These are phyloP conservation scores for Cliona cf. orientalis DNA, from an alignment of 37 sponge, comb jelly and placozoan genomes.

Conservation along the genomic window DNA sequence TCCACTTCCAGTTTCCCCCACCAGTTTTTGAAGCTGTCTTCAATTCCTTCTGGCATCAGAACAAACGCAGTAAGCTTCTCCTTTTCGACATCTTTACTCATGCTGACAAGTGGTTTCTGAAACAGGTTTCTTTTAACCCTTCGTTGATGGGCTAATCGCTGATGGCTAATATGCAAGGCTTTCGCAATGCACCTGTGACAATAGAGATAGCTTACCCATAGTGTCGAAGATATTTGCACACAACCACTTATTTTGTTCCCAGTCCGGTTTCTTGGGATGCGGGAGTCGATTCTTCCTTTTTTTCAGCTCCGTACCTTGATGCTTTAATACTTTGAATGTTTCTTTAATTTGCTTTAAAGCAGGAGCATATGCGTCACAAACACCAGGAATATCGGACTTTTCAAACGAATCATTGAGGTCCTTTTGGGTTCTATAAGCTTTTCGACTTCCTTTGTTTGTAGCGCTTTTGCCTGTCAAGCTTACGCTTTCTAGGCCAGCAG, in stretches of 20 bases:
- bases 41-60: slow-evolving; percentile 11
- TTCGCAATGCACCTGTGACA: slow-evolving; percentile 1
- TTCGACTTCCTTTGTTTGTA: neutral
- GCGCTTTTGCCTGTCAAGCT: neutral
- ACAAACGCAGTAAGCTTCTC: slow-evolving; percentile 21
- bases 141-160: slow-evolving; percentile 40
- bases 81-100: slow-evolving; percentile 25
- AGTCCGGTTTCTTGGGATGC: slow-evolving; percentile 9
- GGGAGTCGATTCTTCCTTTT: slow-evolving; percentile 14
- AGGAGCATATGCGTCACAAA: neutral
- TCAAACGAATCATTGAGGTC: neutral
- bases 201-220: slow-evolving; percentile 52
- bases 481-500: neutral
- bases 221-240: slow-evolving; percentile 21
- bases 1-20: slow-evolving; percentile 17
- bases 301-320: slow-evolving; percentile 31
- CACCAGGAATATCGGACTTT: neutral
- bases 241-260: slow-evolving; percentile 27
- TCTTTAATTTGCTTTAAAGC: neutral
- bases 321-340: neutral
- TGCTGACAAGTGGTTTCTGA: slow-evolving; percentile 15
- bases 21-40: neutral
- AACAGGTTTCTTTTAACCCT: slow-evolving; percentile 30
- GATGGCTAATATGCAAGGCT: slow-evolving; percentile 19
- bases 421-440: neutral